Percentiles rank a stretch among this genome's conserved stretches.
Evolutionary conservation across 2,797 vertebrate genomes (phyloP).

Genomic region (Acanthis flammea): DNA sequence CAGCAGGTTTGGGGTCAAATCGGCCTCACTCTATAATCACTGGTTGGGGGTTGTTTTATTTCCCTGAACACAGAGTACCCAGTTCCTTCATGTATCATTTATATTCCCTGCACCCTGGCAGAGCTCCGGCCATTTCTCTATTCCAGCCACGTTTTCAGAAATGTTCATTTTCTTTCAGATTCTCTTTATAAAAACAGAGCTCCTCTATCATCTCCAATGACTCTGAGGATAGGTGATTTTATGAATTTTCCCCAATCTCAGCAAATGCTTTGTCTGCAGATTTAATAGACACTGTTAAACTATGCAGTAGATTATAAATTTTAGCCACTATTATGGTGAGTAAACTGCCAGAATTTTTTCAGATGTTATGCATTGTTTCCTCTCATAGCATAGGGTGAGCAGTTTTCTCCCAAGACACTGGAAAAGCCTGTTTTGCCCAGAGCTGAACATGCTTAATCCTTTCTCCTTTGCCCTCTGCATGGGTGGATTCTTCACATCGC

Average conservation of each 20-base stretch:
- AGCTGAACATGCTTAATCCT: not conserved
- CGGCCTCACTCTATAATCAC: not conserved
- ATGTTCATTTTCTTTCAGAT: slow-evolving; percentile 53
- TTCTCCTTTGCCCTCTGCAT: not conserved
- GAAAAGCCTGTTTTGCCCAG: not conserved
- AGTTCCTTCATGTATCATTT: slow-evolving; percentile 52
- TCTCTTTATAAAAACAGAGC: slow-evolving; percentile 49
- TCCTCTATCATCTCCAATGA: not conserved
- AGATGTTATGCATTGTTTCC: not conserved
- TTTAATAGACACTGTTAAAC: not conserved
- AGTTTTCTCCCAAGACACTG: not conserved
- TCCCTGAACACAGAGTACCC: slow-evolving; percentile 29
- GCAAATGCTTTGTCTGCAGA: slow-evolving; percentile 37
- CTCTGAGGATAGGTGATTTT: slow-evolving; percentile 26
- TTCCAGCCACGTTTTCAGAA: slow-evolving; percentile 52
- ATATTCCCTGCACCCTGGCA: slow-evolving; percentile 18
- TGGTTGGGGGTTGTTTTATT: slow-evolving; percentile 12
- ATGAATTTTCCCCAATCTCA: slow-evolving; percentile 37
- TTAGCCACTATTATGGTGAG: not conserved
- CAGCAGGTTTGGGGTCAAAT: slow-evolving; percentile 2
- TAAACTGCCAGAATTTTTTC: not conserved
- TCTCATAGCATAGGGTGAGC: not conserved
- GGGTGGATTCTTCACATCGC: not conserved
- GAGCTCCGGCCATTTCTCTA: slow-evolving; percentile 27
- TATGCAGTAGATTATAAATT: slow-evolving; percentile 20